These are phyloP conservation scores for Wasmannia auropunctata DNA, from an alignment of 1,140 invertebrate genomes.

Conservation along the genomic window DNA sequence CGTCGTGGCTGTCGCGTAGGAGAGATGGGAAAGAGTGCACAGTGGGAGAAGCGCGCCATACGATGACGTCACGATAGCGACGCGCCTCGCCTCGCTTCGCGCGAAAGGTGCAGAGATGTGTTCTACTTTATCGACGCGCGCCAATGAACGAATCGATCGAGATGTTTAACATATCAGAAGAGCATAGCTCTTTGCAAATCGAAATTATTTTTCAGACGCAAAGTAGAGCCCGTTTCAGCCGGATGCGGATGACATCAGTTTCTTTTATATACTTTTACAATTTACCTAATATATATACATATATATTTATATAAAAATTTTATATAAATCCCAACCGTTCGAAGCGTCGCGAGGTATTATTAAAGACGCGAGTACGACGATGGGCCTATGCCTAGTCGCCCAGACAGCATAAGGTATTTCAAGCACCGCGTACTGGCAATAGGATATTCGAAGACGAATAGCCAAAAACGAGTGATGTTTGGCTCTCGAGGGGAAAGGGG, in stretches of 20 bases:
- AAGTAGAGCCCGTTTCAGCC: neutral
- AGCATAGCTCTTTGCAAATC: neutral
- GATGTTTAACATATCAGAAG: neutral
- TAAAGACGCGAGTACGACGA: conserved; percentile 45
- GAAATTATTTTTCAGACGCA: neutral
- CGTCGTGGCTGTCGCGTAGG: too few relatives aligned
- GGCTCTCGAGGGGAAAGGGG: neutral
- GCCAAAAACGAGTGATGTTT: neutral
- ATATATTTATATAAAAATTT: too few relatives aligned
- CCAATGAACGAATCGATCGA: neutral
- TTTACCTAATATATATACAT: too few relatives aligned
- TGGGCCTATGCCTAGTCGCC: conserved; percentile 78
- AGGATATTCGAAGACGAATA: conserved; percentile 21
- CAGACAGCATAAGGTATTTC: conserved; percentile 76
- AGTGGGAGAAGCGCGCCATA: conserved; percentile 3
- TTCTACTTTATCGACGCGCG: conserved; percentile 59
- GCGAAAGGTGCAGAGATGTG: neutral
- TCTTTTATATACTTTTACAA: conserved; percentile 23
- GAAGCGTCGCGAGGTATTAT: conserved; percentile 29
- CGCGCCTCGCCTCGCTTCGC: neutral
- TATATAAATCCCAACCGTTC: neutral
- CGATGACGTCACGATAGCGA: conserved; percentile 8
- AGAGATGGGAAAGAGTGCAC: neutral
- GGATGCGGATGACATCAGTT: conserved; percentile 8
- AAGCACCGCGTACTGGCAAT: conserved; percentile 54